phyloP scores from a whole-genome alignment of 2,888 invertebrate genomes.

The Oscheius myriophilus region DNA sequence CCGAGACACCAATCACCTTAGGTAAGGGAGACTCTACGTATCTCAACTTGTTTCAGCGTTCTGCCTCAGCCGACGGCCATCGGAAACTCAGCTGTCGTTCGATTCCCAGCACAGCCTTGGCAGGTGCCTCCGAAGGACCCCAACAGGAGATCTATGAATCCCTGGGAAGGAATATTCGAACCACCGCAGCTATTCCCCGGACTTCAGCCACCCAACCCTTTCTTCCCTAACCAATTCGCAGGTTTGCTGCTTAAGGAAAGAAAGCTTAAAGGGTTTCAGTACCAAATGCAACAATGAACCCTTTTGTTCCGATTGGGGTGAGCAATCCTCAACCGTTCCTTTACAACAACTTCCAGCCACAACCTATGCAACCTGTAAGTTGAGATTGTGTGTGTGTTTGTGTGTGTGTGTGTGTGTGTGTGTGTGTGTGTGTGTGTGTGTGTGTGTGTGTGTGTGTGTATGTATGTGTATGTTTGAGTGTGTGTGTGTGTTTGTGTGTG shows the following conservation, averaged over 20 bases:
- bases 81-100: constrained; percentile 32
- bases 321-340: constrained; percentile 17
- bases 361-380: constrained; percentile 15
- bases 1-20: not conserved
- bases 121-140: constrained; percentile 55
- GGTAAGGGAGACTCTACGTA: not conserved
- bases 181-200: constrained; percentile 18
- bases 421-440: too few species aligned
- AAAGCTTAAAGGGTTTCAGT: not conserved
- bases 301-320: constrained; percentile 31
- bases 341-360: constrained; percentile 9
- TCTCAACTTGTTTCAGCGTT: not conserved
- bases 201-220: constrained; percentile 12
- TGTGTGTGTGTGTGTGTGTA: too few species aligned
- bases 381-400: too few species aligned
- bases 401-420: too few species aligned
- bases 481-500: too few species aligned
- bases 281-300: not conserved
- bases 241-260: not conserved
- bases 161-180: constrained; percentile 22
- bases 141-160: constrained; percentile 1
- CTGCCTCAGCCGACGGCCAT: constrained; percentile 8
- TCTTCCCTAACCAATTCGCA: not conserved
- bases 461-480: too few species aligned
- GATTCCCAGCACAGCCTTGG: constrained; percentile 65